Evolutionary conservation across 1,140 invertebrate genomes (phyloP).

Genomic region (Bombus soroeensis): DNA sequence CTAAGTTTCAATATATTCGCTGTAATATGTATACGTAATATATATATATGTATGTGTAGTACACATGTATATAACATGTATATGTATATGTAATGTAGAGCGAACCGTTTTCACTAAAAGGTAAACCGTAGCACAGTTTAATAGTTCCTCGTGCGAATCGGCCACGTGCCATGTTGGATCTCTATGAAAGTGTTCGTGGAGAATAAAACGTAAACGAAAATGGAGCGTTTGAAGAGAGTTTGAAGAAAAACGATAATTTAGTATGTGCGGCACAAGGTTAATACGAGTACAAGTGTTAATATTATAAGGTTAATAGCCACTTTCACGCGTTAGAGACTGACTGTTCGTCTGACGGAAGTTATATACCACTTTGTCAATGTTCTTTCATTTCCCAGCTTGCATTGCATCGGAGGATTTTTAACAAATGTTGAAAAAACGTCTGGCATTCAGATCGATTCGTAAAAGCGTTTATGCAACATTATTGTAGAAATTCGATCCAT

Average conservation of each 20-base stretch:
- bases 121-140: too few species aligned
- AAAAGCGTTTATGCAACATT: neutral
- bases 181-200: neutral
- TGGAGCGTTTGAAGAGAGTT: neutral
- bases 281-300: neutral
- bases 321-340: neutral
- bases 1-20: too few species aligned
- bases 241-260: neutral
- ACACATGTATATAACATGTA: too few species aligned
- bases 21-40: too few species aligned
- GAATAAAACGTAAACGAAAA: neutral
- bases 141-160: neutral
- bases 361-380: neutral
- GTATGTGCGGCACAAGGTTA: neutral
- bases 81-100: too few species aligned
- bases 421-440: neutral
- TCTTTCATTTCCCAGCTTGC: neutral
- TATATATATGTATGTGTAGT: too few species aligned
- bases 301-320: slow-evolving; percentile 14
- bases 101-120: too few species aligned
- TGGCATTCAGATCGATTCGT: neutral
- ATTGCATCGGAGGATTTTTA: neutral
- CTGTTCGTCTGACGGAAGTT: slow-evolving; percentile 14
- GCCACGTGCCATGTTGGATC: neutral
- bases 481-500: neutral